These are phyloP conservation scores for Paracyclopina nana DNA, from an alignment of 1,140 invertebrate species.

Conservation along the genomic window DNA sequence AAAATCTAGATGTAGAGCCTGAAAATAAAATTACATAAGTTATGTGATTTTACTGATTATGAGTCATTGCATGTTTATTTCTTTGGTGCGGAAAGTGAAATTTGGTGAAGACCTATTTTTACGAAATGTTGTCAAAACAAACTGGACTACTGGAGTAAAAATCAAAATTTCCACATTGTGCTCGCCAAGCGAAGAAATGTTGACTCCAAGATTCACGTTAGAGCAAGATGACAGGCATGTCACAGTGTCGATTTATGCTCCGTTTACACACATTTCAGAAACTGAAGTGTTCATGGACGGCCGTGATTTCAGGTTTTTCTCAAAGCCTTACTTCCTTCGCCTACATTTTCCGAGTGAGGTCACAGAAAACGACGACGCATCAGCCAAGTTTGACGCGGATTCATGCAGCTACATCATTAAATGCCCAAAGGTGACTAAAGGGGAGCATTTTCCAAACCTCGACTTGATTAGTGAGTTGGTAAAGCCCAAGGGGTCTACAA, in stretches of 20 bases:
- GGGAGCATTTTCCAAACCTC: neutral
- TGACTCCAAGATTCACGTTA: constrained; percentile 8
- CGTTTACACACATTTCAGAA: constrained; percentile 6
- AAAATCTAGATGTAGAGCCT: too few relatives aligned
- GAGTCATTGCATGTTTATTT: too few relatives aligned
- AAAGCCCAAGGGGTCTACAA: neutral
- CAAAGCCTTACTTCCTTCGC: constrained; percentile 11
- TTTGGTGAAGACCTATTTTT: too few relatives aligned
- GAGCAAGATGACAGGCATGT: constrained; percentile 7
- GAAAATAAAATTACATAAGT: too few relatives aligned
- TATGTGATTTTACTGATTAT: too few relatives aligned
- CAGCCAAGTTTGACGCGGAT: constrained; percentile 7
- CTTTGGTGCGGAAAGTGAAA: too few relatives aligned
- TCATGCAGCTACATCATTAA: neutral
- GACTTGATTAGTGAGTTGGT: constrained; percentile 4
- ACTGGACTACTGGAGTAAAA: too few relatives aligned
- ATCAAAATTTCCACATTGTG: neutral
- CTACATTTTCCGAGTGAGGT: constrained; percentile 7
- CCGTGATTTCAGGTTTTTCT: constrained; percentile 11
- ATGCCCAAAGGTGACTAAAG: constrained; percentile 1
- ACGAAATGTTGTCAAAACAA: too few relatives aligned
- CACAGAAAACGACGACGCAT: neutral
- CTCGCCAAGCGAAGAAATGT: too few relatives aligned
- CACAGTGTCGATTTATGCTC: constrained; percentile 1
- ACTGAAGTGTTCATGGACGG: constrained; percentile 9